Conservation (phyloP, 2,797 vertebrate genomes). For the Hyperoplus immaculatus region DNA sequence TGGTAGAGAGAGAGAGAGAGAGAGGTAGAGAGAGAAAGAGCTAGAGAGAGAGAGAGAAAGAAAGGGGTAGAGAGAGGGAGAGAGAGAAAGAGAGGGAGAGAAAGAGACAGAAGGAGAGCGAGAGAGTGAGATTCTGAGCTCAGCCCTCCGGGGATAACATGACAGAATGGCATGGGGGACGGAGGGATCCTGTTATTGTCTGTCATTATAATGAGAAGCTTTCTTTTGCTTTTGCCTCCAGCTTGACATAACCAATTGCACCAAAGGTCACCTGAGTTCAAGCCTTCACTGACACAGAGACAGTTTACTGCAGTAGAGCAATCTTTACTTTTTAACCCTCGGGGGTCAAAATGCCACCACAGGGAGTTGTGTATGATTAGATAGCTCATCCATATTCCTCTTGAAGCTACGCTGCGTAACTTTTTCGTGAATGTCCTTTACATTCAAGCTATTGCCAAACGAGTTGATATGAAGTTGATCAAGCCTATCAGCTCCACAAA, state of each 20-base stretch:
- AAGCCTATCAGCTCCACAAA: too few species aligned
- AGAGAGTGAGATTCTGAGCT: constrained; percentile 29
- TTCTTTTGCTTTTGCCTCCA: constrained; percentile 38
- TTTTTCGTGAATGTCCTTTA: too few species aligned
- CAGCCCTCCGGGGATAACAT: constrained; percentile 28
- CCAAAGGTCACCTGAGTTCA: constrained; percentile 24
- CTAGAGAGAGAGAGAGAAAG: constrained; percentile 19
- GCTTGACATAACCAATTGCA: not conserved
- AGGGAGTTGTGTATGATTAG: constrained; percentile 44
- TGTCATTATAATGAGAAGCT: constrained; percentile 42
- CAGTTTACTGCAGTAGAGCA: not conserved
- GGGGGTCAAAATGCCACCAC: constrained; percentile 24
- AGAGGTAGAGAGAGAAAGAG: constrained; percentile 31
- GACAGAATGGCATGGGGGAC: constrained; percentile 34
- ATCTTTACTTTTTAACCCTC: not conserved
- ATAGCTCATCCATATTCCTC: constrained; percentile 17
- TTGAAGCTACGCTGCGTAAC: not conserved
- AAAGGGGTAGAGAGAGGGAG: not conserved
- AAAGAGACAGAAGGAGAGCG: constrained; percentile 18
- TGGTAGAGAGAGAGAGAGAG: constrained; percentile 23
- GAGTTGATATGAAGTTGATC: too few species aligned
- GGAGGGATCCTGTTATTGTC: constrained; percentile 31
- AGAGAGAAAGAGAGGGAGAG: constrained; percentile 19
- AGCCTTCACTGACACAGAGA: not conserved
- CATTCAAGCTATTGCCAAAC: too few species aligned